Evolutionary conservation across 2,113 vertebrate species (phyloP).

Genomic region (Riparia riparia): DNA sequence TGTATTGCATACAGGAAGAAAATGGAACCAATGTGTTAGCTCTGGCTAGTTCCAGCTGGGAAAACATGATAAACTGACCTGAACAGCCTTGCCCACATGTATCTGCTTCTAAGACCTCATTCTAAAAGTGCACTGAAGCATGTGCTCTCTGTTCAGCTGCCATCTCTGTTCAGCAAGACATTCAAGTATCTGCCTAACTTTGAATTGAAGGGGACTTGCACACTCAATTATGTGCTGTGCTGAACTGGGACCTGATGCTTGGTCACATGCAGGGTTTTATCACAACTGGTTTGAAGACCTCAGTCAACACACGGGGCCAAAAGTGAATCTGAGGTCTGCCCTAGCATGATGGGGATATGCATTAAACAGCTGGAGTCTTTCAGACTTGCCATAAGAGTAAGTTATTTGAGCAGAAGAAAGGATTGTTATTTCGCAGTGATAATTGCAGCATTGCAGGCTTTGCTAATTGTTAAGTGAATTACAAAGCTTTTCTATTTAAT

Average conservation of each 20-base stretch:
- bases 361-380: background rate
- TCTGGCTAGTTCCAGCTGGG: conserved; percentile 31
- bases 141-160: conserved; percentile 14
- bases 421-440: background rate
- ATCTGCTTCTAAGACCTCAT: background rate
- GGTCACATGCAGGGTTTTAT: background rate
- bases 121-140: conserved; percentile 7
- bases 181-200: background rate
- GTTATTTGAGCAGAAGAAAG: background rate
- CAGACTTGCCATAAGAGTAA: background rate
- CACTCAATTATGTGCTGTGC: background rate
- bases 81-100: background rate
- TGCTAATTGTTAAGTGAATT: background rate
- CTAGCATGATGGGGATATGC: background rate
- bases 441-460: background rate
- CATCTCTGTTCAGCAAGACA: background rate
- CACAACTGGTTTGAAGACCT: background rate
- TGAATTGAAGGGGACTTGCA: background rate
- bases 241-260: background rate
- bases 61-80: conserved; percentile 36
- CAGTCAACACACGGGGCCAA: background rate
- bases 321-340: background rate
- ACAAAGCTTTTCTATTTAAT: background rate
- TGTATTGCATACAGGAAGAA: conserved; percentile 9
- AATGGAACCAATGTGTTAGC: conserved; percentile 15